These are phyloP conservation scores for Campoplex nolae DNA, from an alignment of 2,888 invertebrate species.

Conservation along the genomic window DNA sequence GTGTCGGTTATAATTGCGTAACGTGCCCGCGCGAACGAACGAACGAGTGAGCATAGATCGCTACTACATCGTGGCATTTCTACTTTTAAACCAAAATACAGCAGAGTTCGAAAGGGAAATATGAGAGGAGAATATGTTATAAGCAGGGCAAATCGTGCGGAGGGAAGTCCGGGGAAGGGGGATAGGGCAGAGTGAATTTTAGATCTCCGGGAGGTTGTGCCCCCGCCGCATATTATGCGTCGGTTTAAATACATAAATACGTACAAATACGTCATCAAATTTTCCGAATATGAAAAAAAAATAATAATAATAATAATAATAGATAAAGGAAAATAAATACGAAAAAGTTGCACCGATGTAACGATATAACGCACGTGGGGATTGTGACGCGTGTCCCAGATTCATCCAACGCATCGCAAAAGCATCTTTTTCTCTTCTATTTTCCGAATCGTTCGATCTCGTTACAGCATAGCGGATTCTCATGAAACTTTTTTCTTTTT, in stretches of 20 bases:
- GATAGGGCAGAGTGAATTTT: constrained; percentile 47
- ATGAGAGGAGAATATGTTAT: constrained; percentile 40
- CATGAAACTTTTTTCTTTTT: background rate
- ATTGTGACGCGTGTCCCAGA: constrained; percentile 28
- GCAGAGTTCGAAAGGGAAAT: constrained; percentile 30
- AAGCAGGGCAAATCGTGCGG: constrained; percentile 23
- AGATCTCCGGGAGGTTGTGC: constrained; percentile 50
- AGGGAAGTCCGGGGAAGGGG: background rate
- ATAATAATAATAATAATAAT: no score
- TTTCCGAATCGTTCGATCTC: constrained; percentile 3
- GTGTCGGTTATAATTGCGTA: constrained; percentile 65
- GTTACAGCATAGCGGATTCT: background rate
- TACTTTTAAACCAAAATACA: constrained; percentile 62
- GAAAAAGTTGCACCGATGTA: constrained; percentile 3
- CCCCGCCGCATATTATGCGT: constrained; percentile 44
- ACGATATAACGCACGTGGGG: constrained; percentile 1
- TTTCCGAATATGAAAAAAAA: constrained; percentile 32
- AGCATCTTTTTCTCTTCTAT: background rate
- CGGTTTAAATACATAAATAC: constrained; percentile 49
- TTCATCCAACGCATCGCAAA: background rate
- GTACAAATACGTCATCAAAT: constrained; percentile 45
- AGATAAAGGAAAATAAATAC: background rate
- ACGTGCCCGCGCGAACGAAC: constrained; percentile 28
- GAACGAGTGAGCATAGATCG: constrained; percentile 39
- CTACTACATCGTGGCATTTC: constrained; percentile 49